Conservation (phyloP, 2,113 vertebrate genomes). For the Percina caprodes region DNA sequence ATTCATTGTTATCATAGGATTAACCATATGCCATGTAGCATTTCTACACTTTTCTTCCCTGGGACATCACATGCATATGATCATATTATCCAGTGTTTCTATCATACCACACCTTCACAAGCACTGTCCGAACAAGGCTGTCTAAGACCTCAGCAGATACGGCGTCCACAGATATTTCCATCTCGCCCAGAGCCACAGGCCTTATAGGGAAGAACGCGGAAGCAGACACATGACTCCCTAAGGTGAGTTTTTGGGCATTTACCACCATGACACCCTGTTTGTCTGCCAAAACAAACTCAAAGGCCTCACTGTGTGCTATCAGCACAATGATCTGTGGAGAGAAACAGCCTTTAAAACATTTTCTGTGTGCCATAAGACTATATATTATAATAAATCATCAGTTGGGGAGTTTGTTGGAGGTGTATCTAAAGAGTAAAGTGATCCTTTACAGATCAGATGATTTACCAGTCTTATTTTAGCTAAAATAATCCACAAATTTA, state of each 20-base stretch:
- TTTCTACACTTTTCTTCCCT: neutral
- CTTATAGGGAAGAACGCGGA: slow-evolving; percentile 85
- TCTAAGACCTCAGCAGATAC: slow-evolving; percentile 84
- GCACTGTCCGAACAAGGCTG: slow-evolving; percentile 81
- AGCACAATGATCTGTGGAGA: slow-evolving; percentile 85
- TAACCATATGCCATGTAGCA: neutral
- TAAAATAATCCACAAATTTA: neutral
- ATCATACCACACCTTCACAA: slow-evolving; percentile 90
- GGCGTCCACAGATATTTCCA: slow-evolving; percentile 87
- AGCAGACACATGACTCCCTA: slow-evolving; percentile 82
- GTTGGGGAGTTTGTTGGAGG: neutral
- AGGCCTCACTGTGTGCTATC: slow-evolving; percentile 82
- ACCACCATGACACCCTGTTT: slow-evolving; percentile 76
- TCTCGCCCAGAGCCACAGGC: slow-evolving; percentile 84
- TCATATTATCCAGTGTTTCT: neutral
- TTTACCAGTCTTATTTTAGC: neutral
- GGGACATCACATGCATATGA: slow-evolving; percentile 5
- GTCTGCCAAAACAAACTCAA: slow-evolving; percentile 84
- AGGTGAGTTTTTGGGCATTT: slow-evolving; percentile 77
- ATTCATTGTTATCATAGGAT: slow-evolving; percentile 29
- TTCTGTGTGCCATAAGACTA: neutral
- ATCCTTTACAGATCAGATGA: neutral
- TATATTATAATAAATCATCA: neutral
- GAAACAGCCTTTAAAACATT: neutral
- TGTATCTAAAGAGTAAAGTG: neutral